Evolutionary conservation across 2,113 vertebrate genomes (phyloP).

Genomic region (Dromas ardeola): DNA sequence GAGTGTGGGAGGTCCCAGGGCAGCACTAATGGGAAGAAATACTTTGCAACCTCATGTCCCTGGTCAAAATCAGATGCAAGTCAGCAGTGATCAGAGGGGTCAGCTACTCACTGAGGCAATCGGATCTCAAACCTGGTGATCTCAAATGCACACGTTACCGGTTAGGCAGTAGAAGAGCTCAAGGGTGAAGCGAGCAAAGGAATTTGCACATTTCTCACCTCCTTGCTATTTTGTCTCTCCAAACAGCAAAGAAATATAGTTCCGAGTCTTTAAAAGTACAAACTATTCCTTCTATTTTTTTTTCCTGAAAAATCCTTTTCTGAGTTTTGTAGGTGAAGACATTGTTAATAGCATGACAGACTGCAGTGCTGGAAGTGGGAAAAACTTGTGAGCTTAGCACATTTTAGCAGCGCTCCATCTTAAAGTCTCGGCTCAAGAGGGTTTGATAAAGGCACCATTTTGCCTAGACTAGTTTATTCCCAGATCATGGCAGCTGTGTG

Average conservation of each 20-base stretch:
- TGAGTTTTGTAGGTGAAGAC: background rate
- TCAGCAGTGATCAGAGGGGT: background rate
- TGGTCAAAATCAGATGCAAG: background rate
- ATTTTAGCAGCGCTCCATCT: background rate
- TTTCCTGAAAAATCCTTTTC: background rate
- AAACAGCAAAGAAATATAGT: background rate
- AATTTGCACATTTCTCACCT: background rate
- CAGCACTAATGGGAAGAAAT: background rate
- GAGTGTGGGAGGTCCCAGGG: background rate
- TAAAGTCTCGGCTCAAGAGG: background rate
- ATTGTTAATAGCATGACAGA: background rate
- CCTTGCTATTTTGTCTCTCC: background rate
- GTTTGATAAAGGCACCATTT: background rate
- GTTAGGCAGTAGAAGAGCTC: background rate
- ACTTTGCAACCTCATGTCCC: background rate
- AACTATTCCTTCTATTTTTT: background rate
- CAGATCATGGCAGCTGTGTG: background rate
- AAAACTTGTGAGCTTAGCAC: background rate
- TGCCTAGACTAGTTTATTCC: background rate
- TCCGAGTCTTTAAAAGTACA: background rate
- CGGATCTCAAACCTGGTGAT: background rate
- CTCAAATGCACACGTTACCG: background rate
- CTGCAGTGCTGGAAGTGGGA: background rate
- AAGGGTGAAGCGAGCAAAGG: background rate
- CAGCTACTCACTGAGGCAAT: background rate